These are phyloP conservation scores for Coleophora deauratella DNA, from an alignment of 2,888 invertebrate species.

Conservation along the genomic window DNA sequence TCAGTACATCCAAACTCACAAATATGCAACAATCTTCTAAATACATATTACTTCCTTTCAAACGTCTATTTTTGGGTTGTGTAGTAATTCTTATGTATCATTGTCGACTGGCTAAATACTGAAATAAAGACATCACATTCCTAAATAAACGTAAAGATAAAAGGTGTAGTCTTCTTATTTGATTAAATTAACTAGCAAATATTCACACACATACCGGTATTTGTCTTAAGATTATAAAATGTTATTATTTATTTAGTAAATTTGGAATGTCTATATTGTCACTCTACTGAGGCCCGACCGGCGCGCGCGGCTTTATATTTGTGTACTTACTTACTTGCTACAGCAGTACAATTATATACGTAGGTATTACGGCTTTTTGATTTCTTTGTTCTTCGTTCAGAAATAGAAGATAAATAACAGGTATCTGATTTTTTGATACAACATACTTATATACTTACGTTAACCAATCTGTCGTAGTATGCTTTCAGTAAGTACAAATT, in stretches of 20 bases:
- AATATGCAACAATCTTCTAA: not conserved
- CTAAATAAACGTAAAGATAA: constrained; percentile 2
- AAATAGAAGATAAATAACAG: too few relatives aligned
- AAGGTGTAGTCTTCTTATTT: constrained; percentile 9
- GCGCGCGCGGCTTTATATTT: constrained; percentile 3
- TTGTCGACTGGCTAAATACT: too few relatives aligned
- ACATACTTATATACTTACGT: too few relatives aligned
- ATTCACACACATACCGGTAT: constrained; percentile 38
- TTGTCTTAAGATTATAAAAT: constrained; percentile 49
- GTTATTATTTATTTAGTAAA: constrained; percentile 41
- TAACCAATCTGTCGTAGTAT: constrained; percentile 37
- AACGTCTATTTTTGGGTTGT: too few relatives aligned
- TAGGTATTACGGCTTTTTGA: too few relatives aligned
- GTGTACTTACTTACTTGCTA: too few relatives aligned
- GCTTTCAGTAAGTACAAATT: constrained; percentile 32
- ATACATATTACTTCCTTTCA: not conserved
- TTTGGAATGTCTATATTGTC: constrained; percentile 65
- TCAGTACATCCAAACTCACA: too few relatives aligned
- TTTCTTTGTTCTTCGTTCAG: too few relatives aligned
- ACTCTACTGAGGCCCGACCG: constrained; percentile 54
- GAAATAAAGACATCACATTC: too few relatives aligned
- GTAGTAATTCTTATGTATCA: too few relatives aligned
- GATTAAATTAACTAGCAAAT: constrained; percentile 32
- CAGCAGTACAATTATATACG: too few relatives aligned
- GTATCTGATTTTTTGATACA: too few relatives aligned